Evolutionary conservation across 2,113 vertebrate genomes (phyloP), one percentile per base, ranked within the genome.

Genomic region (Galeopterus variegatus): DNA sequence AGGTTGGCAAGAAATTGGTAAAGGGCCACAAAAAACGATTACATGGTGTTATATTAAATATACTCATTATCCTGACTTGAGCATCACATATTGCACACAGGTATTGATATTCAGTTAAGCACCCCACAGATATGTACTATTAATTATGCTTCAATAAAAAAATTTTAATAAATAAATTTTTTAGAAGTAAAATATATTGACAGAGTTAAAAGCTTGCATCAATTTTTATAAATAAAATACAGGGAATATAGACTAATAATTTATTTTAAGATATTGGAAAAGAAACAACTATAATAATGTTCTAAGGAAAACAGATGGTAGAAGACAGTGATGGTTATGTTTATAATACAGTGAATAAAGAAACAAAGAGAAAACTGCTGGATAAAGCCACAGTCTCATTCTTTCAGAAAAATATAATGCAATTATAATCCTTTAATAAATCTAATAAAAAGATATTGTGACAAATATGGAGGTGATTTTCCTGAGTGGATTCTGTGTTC

Each of bases 351-450:
- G 24, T 89, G 18, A 85, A 79, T 64, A 50, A 50, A 10, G 84
- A 96, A 86, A 79, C 5, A 76, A n/a, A 65, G n/a, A 96, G 64
- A 88, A 89, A 88, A 88, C 11, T 65, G 24, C 62, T 4, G 85
- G 33, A 92, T 72, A 93, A 81, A 91, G 21, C 17, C 28, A 77
- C 23, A 3, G 8, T 65, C 72, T 79, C 52, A 36, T 67, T 79
- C 21, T 90, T 50, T 82, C 85, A 85, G 31, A 77, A 93, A 73
- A 90, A 79, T 54, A 62, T 81, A 95, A 82, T 56, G 24, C 18
- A 93, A 65, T 90, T 90, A 76, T 56, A 86, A 93, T 36, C 54
- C 28, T 86, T 93, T 87, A 86, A 94, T 62, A 90, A 95, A 76
- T 91, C 54, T 85, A 89, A 79, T 77, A 91, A 93, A 83, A 91